Evolutionary conservation across 2,113 vertebrate species (phyloP).

Genomic region (Nycticebus coucang): DNA sequence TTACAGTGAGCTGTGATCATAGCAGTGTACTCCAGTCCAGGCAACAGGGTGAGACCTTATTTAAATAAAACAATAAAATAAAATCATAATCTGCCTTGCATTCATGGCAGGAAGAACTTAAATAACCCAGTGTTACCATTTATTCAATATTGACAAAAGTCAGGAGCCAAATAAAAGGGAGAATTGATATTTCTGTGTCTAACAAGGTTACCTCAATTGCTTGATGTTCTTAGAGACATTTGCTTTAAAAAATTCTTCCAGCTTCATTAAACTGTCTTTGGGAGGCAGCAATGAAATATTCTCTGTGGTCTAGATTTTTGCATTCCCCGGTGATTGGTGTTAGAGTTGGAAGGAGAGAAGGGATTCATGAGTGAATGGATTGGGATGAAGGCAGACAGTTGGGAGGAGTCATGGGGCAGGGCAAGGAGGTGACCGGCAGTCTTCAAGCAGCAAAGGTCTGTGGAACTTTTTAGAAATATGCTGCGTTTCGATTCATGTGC

Average conservation of each 20-base stretch:
- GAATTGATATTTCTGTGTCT: constrained; percentile 75
- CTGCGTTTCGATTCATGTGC: constrained; percentile 71
- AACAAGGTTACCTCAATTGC: constrained; percentile 69
- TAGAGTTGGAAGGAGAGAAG: not conserved
- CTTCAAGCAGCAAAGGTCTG: constrained; percentile 66
- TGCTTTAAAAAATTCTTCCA: constrained; percentile 78
- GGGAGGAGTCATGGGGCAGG: not conserved
- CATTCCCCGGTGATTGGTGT: constrained; percentile 56
- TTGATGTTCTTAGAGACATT: constrained; percentile 81
- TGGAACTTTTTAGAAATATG: constrained; percentile 57
- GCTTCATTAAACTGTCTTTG: constrained; percentile 78
- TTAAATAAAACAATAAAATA: too few relatives aligned
- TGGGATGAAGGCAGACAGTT: not conserved
- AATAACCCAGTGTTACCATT: constrained; percentile 73
- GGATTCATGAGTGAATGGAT: constrained; percentile 38
- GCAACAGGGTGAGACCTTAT: too few relatives aligned
- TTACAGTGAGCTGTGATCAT: too few relatives aligned
- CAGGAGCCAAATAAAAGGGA: constrained; percentile 75
- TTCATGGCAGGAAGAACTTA: constrained; percentile 63
- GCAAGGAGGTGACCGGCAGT: not conserved
- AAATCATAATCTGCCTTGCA: constrained; percentile 45
- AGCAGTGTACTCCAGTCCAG: too few relatives aligned
- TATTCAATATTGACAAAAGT: constrained; percentile 76
- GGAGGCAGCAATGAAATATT: constrained; percentile 72
- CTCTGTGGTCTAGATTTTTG: constrained; percentile 65